Percentiles rank a stretch among this genome's conserved stretches.
These are phyloP conservation scores for Heterohyrax brucei DNA, from an alignment of 2,797 vertebrate species.

Conservation along the genomic window DNA sequence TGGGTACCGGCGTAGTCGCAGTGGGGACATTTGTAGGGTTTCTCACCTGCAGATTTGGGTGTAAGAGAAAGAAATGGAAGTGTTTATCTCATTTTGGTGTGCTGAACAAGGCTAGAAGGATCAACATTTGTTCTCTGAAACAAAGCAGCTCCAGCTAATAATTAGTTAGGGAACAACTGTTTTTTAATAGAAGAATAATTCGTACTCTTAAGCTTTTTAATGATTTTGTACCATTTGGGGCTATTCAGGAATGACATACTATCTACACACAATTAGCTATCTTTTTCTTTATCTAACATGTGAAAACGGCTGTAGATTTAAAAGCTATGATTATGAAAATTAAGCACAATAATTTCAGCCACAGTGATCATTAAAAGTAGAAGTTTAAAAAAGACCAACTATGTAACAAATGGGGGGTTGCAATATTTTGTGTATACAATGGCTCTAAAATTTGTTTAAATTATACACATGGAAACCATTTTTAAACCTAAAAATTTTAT, in stretches of 20 bases:
- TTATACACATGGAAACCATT: slow-evolving; percentile 99
- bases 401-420: slow-evolving; percentile 92
- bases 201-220: slow-evolving; percentile 87
- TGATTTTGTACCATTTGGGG: slow-evolving; percentile 88
- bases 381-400: slow-evolving; percentile 90
- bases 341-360: slow-evolving; percentile 92
- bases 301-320: slow-evolving; percentile 91
- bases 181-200: slow-evolving; percentile 89
- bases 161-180: slow-evolving; percentile 83
- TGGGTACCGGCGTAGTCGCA: slow-evolving; percentile 99
- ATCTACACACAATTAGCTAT: slow-evolving; percentile 92
- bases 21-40: slow-evolving; percentile 99
- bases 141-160: slow-evolving; percentile 84
- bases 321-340: slow-evolving; percentile 93
- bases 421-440: slow-evolving; percentile 93
- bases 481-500: slow-evolving; percentile 98
- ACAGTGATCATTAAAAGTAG: slow-evolving; percentile 92
- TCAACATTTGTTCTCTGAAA: slow-evolving; percentile 83
- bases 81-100: slow-evolving; percentile 86
- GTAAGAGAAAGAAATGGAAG: slow-evolving; percentile 84
- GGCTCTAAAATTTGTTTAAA: slow-evolving; percentile 98
- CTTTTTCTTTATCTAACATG: slow-evolving; percentile 92
- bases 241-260: slow-evolving; percentile 90
- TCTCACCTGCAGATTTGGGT: slow-evolving; percentile 94
- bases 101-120: slow-evolving; percentile 54